Evolutionary conservation across 2,888 invertebrate species (phyloP).

Genomic region (Diploptera punctata): DNA sequence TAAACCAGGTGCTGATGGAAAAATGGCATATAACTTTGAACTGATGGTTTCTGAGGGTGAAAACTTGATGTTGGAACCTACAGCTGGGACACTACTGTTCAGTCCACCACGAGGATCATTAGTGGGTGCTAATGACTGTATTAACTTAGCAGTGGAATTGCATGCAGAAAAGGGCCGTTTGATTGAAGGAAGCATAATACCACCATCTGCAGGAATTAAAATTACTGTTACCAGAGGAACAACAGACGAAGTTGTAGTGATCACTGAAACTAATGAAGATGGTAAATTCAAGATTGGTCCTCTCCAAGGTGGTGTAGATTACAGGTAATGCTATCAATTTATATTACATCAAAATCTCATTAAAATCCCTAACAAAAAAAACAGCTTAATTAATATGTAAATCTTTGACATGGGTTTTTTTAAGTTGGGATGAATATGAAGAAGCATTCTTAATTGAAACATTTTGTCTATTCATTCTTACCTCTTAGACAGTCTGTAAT

Average conservation of each 20-base stretch:
- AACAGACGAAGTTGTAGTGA: slow-evolving; percentile 52
- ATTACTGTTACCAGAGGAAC: slow-evolving; percentile 58
- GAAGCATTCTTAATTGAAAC: too few relatives aligned
- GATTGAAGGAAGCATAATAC: slow-evolving; percentile 67
- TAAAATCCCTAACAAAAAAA: too few relatives aligned
- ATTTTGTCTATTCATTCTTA: too few relatives aligned
- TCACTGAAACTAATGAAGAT: slow-evolving; percentile 65
- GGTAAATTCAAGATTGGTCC: slow-evolving; percentile 89
- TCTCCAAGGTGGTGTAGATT: slow-evolving; percentile 72
- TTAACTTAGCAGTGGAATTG: slow-evolving; percentile 67
- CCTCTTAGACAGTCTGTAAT: too few relatives aligned
- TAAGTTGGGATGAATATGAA: too few relatives aligned
- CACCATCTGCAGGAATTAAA: slow-evolving; percentile 66
- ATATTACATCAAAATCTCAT: not conserved
- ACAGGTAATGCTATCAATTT: slow-evolving; percentile 61
- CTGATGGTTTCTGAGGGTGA: slow-evolving; percentile 59
- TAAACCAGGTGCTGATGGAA: slow-evolving; percentile 46
- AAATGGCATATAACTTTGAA: slow-evolving; percentile 53
- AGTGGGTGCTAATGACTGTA: slow-evolving; percentile 71
- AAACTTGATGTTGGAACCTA: slow-evolving; percentile 66
- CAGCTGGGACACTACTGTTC: slow-evolving; percentile 76
- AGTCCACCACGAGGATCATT: slow-evolving; percentile 65
- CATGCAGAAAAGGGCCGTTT: slow-evolving; percentile 71
- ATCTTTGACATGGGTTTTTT: too few relatives aligned
- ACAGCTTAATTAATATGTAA: too few relatives aligned